Conservation (phyloP, 2,797 vertebrate species). For the Esox lucius region DNA sequence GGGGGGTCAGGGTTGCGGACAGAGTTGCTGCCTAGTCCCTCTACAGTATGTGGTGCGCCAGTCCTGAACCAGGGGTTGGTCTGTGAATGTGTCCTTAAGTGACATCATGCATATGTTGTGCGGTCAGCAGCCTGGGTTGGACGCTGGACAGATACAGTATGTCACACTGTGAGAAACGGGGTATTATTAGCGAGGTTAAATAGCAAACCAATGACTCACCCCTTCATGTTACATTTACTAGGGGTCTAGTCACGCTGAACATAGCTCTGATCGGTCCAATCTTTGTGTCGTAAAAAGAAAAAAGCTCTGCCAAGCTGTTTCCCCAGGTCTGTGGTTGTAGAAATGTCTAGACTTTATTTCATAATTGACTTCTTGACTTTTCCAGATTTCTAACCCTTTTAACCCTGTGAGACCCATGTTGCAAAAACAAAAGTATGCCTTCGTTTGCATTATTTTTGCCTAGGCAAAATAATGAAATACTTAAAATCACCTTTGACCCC, state of each 20-base stretch:
- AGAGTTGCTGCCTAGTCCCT: neutral
- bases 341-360: constrained; percentile 54
- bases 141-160: constrained; percentile 43
- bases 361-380: constrained; percentile 29
- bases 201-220: constrained; percentile 58
- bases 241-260: constrained; percentile 56
- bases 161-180: constrained; percentile 45
- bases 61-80: constrained; percentile 16
- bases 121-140: constrained; percentile 36
- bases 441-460: too few relatives aligned
- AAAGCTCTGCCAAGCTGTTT: constrained; percentile 30
- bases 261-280: constrained; percentile 50
- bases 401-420: constrained; percentile 20
- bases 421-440: too few relatives aligned
- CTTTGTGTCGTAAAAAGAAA: constrained; percentile 31
- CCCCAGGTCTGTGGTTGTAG: constrained; percentile 42
- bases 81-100: constrained; percentile 24
- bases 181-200: constrained; percentile 60
- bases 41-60: too few relatives aligned
- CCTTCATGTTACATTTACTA: constrained; percentile 60
- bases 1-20: neutral
- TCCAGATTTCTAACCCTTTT: constrained; percentile 31
- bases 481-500: too few relatives aligned
- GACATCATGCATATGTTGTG: constrained; percentile 51
- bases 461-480: too few relatives aligned